A percentile compares a stretch with the other conserved stretches of the same genome.
Evolutionary conservation across 2,888 invertebrate species (phyloP).

Genomic region (Siphonodentalium dalli): DNA sequence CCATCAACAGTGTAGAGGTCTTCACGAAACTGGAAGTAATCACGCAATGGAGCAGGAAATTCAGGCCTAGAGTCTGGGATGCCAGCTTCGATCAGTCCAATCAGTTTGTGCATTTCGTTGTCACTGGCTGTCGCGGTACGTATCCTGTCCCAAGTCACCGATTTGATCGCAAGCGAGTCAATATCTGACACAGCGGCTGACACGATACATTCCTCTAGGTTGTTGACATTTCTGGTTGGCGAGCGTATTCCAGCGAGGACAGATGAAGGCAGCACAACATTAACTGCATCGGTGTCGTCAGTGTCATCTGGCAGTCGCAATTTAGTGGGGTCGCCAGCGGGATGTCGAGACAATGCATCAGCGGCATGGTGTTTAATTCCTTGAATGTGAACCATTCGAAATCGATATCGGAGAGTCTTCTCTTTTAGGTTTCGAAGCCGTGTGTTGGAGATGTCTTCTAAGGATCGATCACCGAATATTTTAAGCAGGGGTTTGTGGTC

Average conservation of each 20-base stretch:
- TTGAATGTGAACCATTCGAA: constrained; percentile 20
- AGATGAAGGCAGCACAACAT: background rate
- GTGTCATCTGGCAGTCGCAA: constrained; percentile 19
- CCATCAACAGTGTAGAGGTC: constrained; percentile 26
- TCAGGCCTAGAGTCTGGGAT: constrained; percentile 11
- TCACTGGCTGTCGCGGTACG: constrained; percentile 29
- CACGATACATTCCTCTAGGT: too few relatives aligned
- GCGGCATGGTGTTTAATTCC: constrained; percentile 21
- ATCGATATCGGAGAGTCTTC: constrained; percentile 21
- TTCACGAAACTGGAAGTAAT: constrained; percentile 17
- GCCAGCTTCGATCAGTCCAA: constrained; percentile 14
- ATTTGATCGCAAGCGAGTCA: too few relatives aligned
- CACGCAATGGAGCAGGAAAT: constrained; percentile 10
- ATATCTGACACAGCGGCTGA: too few relatives aligned
- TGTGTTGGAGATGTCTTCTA: too few relatives aligned
- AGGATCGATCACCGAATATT: too few relatives aligned
- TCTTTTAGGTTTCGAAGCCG: too few relatives aligned
- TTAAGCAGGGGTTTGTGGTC: too few relatives aligned
- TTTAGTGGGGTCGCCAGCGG: constrained; percentile 19
- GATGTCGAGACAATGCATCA: constrained; percentile 29
- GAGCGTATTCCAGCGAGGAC: background rate
- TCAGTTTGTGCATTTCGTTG: constrained; percentile 15
- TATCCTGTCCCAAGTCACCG: constrained; percentile 33
- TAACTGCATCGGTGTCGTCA: background rate
- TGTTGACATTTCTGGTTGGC: too few relatives aligned